Evolutionary conservation across 2,888 invertebrate genomes (phyloP).

Genomic region (Drosophila formosana): DNA sequence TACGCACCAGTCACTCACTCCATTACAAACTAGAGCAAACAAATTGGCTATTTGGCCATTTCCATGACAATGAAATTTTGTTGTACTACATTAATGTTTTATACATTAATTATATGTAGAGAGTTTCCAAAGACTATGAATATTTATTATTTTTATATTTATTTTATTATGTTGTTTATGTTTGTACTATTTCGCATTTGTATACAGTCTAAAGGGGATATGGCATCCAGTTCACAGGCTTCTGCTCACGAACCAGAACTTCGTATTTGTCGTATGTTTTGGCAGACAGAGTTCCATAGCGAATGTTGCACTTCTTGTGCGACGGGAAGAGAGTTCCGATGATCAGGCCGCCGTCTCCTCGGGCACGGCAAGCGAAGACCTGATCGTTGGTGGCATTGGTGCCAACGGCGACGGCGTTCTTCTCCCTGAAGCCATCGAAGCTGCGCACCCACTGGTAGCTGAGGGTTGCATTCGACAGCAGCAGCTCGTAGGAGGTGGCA

Average conservation of each 20-base stretch:
- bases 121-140: too few relatives aligned
- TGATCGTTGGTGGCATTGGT: slow-evolving; percentile 50
- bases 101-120: too few relatives aligned
- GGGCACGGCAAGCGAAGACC: slow-evolving; percentile 47
- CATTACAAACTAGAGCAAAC: too few relatives aligned
- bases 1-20: too few relatives aligned
- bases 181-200: neutral
- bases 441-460: slow-evolving; percentile 57
- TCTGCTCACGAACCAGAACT: slow-evolving; percentile 26
- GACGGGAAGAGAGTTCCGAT: slow-evolving; percentile 41
- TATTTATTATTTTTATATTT: neutral
- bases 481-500: slow-evolving; percentile 22
- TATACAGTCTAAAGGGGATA: neutral
- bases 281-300: slow-evolving; percentile 35
- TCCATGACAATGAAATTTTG: too few relatives aligned
- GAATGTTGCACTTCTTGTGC: slow-evolving; percentile 36
- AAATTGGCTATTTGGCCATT: too few relatives aligned
- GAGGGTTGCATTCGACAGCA: slow-evolving; percentile 38
- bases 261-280: slow-evolving; percentile 49
- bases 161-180: neutral
- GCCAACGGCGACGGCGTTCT: slow-evolving; percentile 45
- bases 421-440: slow-evolving; percentile 53
- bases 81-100: too few relatives aligned
- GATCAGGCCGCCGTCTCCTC: slow-evolving; percentile 35
- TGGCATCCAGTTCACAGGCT: neutral